A percentile compares a stretch with the other conserved stretches of the same genome.
These are phyloP conservation scores for Peromyscus polionotus DNA, from an alignment of 2,113 vertebrate genomes.

Conservation along the genomic window DNA sequence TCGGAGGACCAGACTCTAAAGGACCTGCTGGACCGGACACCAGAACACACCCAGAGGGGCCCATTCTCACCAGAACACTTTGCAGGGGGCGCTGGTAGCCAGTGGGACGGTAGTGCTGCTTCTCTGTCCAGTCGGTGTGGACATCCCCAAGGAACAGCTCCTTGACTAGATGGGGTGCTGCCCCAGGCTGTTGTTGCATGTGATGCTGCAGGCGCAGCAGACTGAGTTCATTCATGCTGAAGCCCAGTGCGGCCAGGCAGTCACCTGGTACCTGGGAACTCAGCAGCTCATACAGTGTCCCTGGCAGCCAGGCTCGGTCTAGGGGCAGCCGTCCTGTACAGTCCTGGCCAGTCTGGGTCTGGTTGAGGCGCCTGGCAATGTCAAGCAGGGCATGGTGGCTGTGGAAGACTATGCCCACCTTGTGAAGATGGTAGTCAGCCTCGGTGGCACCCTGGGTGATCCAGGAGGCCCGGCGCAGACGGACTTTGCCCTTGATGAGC, in stretches of 20 bases:
- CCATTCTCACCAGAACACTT: slow-evolving; percentile 91
- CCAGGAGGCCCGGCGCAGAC: slow-evolving; percentile 94
- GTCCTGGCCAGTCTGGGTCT: slow-evolving; percentile 17
- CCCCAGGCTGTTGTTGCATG: slow-evolving; percentile 82
- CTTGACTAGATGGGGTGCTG: slow-evolving; percentile 86
- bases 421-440: slow-evolving; percentile 92
- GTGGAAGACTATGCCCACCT: slow-evolving; percentile 93
- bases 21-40: not conserved
- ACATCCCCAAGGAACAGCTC: slow-evolving; percentile 94
- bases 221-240: slow-evolving; percentile 94
- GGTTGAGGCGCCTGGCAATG: slow-evolving; percentile 85
- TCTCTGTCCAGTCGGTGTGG: slow-evolving; percentile 91
- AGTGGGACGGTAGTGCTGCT: slow-evolving; percentile 91
- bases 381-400: slow-evolving; percentile 87
- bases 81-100: slow-evolving; percentile 94
- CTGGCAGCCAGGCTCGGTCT: slow-evolving; percentile 82
- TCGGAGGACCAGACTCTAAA: not conserved
- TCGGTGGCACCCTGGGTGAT: slow-evolving; percentile 93
- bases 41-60: not conserved
- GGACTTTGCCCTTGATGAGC: slow-evolving; percentile 92
- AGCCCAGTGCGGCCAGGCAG: slow-evolving; percentile 90
- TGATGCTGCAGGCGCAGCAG: slow-evolving; percentile 90
- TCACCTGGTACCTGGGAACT: slow-evolving; percentile 86
- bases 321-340: slow-evolving; percentile 85
- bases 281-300: slow-evolving; percentile 90